Conservation (phyloP, 2,888 invertebrate genomes). For the Drosophila mimetica region DNA sequence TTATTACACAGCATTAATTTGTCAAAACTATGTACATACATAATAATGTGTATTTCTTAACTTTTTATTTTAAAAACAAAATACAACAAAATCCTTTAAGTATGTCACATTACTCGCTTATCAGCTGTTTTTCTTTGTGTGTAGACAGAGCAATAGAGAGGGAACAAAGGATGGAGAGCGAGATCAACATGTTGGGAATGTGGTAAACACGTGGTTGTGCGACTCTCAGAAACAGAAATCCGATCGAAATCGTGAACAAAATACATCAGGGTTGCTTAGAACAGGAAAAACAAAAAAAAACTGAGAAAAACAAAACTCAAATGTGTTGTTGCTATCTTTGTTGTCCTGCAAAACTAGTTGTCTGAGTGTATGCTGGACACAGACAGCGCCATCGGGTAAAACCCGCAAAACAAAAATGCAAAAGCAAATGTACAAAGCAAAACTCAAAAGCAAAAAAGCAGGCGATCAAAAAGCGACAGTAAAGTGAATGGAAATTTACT, state of each 20-base stretch:
- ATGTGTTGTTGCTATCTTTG: slow-evolving; percentile 48
- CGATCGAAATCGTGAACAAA: slow-evolving; percentile 34
- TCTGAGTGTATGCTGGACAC: slow-evolving; percentile 6
- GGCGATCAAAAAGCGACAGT: slow-evolving; percentile 76
- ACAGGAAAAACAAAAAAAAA: slow-evolving; percentile 13
- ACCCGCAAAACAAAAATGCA: slow-evolving; percentile 52
- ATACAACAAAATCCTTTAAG: too few relatives aligned
- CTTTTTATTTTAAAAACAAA: too few relatives aligned
- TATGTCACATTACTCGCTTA: background rate
- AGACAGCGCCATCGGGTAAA: slow-evolving; percentile 25
- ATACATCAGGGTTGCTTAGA: slow-evolving; percentile 10
- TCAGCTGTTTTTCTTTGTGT: background rate
- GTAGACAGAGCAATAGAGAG: slow-evolving; percentile 1
- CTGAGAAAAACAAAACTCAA: slow-evolving; percentile 12
- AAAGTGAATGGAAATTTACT: slow-evolving; percentile 82
- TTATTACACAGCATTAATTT: too few relatives aligned
- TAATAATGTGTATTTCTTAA: too few relatives aligned
- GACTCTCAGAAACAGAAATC: slow-evolving; percentile 8
- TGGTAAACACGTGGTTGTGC: slow-evolving; percentile 73
- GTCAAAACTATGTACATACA: too few relatives aligned
- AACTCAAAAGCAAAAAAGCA: slow-evolving; percentile 15
- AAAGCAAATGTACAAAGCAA: slow-evolving; percentile 1
- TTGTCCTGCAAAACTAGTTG: slow-evolving; percentile 78
- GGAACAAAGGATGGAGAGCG: slow-evolving; percentile 22
- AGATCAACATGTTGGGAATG: slow-evolving; percentile 71